phyloP scores from a whole-genome alignment of 1,140 invertebrate species.

The Aphelenchoides fujianensis region DNA sequence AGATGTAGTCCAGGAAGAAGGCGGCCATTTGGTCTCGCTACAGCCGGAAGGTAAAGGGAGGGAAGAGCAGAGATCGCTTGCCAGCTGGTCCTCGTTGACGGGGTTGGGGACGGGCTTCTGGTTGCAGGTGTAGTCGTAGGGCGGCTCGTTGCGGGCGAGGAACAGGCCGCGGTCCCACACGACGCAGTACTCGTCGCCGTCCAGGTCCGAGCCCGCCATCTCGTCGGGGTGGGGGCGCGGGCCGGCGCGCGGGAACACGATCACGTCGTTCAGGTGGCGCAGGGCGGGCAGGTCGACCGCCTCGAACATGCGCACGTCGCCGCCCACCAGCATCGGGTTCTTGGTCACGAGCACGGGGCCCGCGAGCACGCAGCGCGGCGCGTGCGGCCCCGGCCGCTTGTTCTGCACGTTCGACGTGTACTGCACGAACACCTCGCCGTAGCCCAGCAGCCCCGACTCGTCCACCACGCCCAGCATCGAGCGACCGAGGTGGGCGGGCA shows the following conservation, averaged over 20 bases:
- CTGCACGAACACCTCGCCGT: constrained; percentile 64
- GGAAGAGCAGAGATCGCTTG: not conserved
- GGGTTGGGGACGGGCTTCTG: constrained; percentile 2
- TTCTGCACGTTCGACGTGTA: constrained; percentile 50
- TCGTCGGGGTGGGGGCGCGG: constrained; percentile 64
- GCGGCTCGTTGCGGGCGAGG: constrained; percentile 50
- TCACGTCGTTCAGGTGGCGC: constrained; percentile 63
- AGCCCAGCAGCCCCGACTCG: constrained; percentile 61
- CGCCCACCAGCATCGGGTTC: constrained; percentile 64
- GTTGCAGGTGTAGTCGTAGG: constrained; percentile 58
- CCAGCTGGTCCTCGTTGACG: constrained; percentile 27
- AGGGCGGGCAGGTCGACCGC: constrained; percentile 62
- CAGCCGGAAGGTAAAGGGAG: not conserved
- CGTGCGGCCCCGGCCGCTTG: not conserved
- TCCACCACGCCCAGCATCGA: constrained; percentile 63
- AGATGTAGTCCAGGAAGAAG: constrained; percentile 57
- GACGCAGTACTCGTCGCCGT: constrained; percentile 64
- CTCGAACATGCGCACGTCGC: constrained; percentile 64
- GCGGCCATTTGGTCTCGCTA: constrained; percentile 47
- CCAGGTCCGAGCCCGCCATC: constrained; percentile 64
- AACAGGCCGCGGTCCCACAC: constrained; percentile 61
- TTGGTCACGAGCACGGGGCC: constrained; percentile 62
- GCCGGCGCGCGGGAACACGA: constrained; percentile 64
- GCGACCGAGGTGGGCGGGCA: constrained; percentile 58
- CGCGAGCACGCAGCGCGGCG: not conserved